These are phyloP conservation scores for Lepisosteus osseus DNA, from an alignment of 2,113 vertebrate genomes.

Conservation along the genomic window DNA sequence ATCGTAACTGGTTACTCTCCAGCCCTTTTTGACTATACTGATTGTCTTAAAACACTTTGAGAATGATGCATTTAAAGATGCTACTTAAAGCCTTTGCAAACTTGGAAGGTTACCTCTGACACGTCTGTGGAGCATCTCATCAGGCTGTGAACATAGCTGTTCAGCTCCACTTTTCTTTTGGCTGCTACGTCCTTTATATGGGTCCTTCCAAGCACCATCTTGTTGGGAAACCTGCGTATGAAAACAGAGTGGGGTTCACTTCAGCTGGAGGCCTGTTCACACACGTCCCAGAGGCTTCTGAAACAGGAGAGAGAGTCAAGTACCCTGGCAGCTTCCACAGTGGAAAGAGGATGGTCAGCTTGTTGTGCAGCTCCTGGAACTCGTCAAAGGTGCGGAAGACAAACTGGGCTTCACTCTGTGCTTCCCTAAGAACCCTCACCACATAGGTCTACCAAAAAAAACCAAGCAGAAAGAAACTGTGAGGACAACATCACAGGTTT, in stretches of 20 bases:
- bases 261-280: slow-evolving; percentile 28
- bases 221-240: slow-evolving; percentile 82
- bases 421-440: slow-evolving; percentile 86
- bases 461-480: not conserved
- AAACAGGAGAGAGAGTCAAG: slow-evolving; percentile 58
- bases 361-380: slow-evolving; percentile 98
- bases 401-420: slow-evolving; percentile 83
- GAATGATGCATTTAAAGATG: not conserved
- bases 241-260: not conserved
- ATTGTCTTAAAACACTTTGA: too few relatives aligned
- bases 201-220: slow-evolving; percentile 92
- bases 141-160: slow-evolving; percentile 90
- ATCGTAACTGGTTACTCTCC: too few relatives aligned
- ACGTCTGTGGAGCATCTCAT: slow-evolving; percentile 88
- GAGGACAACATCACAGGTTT: too few relatives aligned
- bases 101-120: slow-evolving; percentile 76
- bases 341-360: slow-evolving; percentile 89
- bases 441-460: slow-evolving; percentile 79
- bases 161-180: slow-evolving; percentile 93
- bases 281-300: slow-evolving; percentile 77
- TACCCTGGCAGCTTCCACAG: slow-evolving; percentile 97
- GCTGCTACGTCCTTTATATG: slow-evolving; percentile 96
- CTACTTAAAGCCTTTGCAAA: not conserved
- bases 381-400: slow-evolving; percentile 97
- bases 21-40: not conserved